Base-by-base conservation (phyloP, 1,140 invertebrate species). In the Samia ricini region DNA sequence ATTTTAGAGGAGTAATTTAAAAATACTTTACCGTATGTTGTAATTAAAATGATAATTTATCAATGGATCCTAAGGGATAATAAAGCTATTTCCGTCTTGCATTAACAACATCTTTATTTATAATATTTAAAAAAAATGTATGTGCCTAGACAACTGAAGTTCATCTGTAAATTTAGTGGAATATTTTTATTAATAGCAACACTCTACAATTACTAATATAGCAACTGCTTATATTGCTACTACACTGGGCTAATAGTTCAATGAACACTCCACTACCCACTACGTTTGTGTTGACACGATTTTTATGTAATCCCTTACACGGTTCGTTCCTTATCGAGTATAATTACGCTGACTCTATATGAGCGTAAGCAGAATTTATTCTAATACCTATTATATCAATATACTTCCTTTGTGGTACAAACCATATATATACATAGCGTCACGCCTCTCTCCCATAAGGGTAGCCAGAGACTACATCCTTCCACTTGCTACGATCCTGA, bases 201-300 rank as follows among this genome's bases (percentile, higher is more conserved):
- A 42, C 33, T 1, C n/a, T 42, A 42, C 33, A 42, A 42, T 55
- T 55, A 12, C 52, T 55, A 55, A 22, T 55, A 55, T 55, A 24
- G 21, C 52, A 55, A 29, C 56, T 36, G 19, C 73, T 19, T 29
- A 33, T 29, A 26, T 24, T n/a, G 19, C 52, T 72, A 64, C 70
- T 65, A 71, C 66, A 84, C 71, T 82, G 72, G 81, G 81, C 78
- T 82, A 82, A 81, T 81, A 82, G 81, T 72, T 81, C 76, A 78
- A 74, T 68, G 78, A 75, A 72, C 78, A 69, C 36, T 52, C 61
- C 57, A 59, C 20, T 10, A 55, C 24, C 15, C 21, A n/a, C n/a
- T n/a, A n/a, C 22, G 52, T 23, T 55, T 24, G 66, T 66, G 66
- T 66, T 70, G 69, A 72, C 65, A 72, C 64, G 58, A 66, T 63